These are phyloP conservation scores for Paracanthobrama guichenoti DNA, from an alignment of 2,113 vertebrate genomes.

Conservation along the genomic window DNA sequence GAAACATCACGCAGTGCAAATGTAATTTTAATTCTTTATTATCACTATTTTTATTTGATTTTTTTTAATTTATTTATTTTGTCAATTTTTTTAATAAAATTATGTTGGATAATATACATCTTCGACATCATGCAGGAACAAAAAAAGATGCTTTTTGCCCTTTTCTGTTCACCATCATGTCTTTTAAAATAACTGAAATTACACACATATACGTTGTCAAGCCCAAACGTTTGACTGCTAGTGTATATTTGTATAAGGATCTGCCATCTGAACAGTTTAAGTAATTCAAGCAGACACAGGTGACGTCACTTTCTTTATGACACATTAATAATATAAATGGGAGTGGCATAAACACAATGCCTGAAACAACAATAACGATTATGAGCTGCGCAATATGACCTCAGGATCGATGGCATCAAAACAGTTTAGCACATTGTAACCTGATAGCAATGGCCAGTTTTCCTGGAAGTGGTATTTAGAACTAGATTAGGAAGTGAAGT, in stretches of 20 bases:
- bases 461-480: not conserved
- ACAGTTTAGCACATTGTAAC: not conserved
- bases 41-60: not conserved
- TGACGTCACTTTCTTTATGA: not conserved
- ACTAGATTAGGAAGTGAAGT: not conserved
- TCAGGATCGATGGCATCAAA: conserved; percentile 5
- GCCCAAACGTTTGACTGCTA: no score
- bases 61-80: not conserved
- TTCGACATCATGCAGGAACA: not conserved
- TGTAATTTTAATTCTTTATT: no score
- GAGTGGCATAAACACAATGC: conserved; percentile 6
- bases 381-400: not conserved
- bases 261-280: not conserved
- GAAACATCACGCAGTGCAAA: no score
- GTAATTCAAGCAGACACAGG: not conserved
- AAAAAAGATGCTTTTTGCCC: not conserved
- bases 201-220: not conserved
- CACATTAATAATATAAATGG: conserved; percentile 3
- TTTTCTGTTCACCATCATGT: not conserved
- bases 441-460: not conserved
- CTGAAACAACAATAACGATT: conserved; percentile 18
- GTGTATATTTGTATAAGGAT: not conserved
- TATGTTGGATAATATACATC: not conserved
- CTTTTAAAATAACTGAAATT: no score
- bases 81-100: not conserved